phyloP scores from a whole-genome alignment of 53 echinoderm and acorn worm species.

The Paracentrotus lividus region DNA sequence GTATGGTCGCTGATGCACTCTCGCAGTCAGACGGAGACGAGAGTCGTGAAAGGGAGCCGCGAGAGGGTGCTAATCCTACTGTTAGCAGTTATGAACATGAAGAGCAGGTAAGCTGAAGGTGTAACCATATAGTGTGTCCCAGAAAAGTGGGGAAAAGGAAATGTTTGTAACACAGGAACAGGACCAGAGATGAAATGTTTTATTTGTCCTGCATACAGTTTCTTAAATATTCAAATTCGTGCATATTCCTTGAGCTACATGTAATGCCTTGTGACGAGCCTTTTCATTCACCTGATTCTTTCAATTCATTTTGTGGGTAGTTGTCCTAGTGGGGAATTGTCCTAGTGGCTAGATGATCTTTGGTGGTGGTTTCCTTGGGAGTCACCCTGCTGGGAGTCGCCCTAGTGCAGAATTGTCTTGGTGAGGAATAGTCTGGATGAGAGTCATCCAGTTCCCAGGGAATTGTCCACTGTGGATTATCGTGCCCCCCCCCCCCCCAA shows the following conservation, averaged over 20 bases:
- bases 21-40: slow-evolving; percentile 62
- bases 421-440: too few species aligned
- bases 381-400: too few species aligned
- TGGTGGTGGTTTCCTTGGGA: slow-evolving; percentile 9
- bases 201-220: slow-evolving; percentile 53
- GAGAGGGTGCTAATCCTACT: slow-evolving; percentile 50
- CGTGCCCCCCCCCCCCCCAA: slow-evolving; percentile 17
- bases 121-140: slow-evolving; percentile 58
- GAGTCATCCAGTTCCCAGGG: background rate
- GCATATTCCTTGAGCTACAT: background rate
- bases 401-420: too few species aligned
- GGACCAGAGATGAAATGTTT: slow-evolving; percentile 52
- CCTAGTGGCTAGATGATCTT: slow-evolving; percentile 17
- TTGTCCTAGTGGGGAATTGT: slow-evolving; percentile 17
- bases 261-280: slow-evolving; percentile 17
- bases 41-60: slow-evolving; percentile 50
- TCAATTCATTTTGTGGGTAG: too few species aligned
- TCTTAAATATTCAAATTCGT: slow-evolving; percentile 1
- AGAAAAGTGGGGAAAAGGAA: slow-evolving; percentile 53
- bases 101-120: slow-evolving; percentile 62
- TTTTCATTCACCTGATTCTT: too few species aligned
- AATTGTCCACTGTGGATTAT: background rate
- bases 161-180: slow-evolving; percentile 60
- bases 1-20: slow-evolving; percentile 61
- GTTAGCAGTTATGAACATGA: slow-evolving; percentile 58